A percentile compares a stretch with the other conserved stretches of the same genome.
Evolutionary conservation across 2,113 vertebrate species (phyloP).

Genomic region (Choloepus hoffmanni): DNA sequence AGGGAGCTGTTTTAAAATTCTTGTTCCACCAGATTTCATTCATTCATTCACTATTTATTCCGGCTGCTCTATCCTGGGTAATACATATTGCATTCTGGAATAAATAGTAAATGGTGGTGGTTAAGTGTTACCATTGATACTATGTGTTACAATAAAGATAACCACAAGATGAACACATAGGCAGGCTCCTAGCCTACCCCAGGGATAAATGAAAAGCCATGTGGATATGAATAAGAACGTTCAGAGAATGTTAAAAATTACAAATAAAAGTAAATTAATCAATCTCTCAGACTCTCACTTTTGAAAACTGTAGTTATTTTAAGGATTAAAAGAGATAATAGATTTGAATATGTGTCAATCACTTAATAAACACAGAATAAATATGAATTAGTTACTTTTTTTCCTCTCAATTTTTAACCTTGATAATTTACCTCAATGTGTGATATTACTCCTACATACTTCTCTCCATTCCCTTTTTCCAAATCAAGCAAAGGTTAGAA

Average conservation of each 20-base stretch:
- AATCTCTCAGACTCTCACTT: background rate
- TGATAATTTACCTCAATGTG: background rate
- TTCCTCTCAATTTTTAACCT: conserved; percentile 24
- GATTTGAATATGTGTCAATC: background rate
- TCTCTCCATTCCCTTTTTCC: background rate
- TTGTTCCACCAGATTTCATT: background rate
- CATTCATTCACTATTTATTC: background rate
- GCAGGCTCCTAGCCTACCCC: background rate
- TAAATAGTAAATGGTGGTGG: background rate
- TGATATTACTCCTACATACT: background rate
- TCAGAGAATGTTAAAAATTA: background rate
- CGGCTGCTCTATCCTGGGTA: background rate
- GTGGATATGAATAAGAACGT: background rate
- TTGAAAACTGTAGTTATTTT: background rate
- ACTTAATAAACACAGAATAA: background rate
- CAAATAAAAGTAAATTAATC: too few relatives aligned
- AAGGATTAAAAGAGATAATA: conserved; percentile 33
- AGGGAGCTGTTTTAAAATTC: conserved; percentile 19
- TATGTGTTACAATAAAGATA: background rate
- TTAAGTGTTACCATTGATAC: background rate
- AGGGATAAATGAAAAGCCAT: background rate
- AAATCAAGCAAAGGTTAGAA: conserved; percentile 49
- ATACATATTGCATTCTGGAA: background rate
- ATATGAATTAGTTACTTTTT: conserved; percentile 47
- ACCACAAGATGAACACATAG: background rate